Evolutionary conservation across 1,140 invertebrate species (phyloP).

Genomic region (Eriocheir sinensis): DNA sequence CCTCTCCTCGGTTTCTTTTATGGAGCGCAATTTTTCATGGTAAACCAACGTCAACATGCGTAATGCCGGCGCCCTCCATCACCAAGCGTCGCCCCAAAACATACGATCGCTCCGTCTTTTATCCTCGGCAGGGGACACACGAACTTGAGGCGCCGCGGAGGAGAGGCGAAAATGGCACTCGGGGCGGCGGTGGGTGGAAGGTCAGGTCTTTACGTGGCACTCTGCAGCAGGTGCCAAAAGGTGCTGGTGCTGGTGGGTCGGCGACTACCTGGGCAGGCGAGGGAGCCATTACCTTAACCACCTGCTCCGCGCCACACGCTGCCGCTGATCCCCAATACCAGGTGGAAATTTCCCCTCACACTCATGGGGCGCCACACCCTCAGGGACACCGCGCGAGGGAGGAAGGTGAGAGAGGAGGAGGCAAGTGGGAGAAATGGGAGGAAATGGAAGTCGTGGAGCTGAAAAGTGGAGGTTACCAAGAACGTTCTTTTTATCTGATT

Average conservation of each 20-base stretch:
- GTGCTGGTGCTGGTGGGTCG: not conserved
- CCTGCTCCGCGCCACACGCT: not conserved
- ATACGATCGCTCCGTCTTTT: not conserved
- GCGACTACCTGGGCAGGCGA: constrained; percentile 30
- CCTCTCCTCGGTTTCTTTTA: not conserved
- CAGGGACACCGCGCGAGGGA: not conserved
- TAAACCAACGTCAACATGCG: constrained; percentile 2
- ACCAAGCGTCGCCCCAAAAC: not conserved
- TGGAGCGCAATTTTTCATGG: not conserved
- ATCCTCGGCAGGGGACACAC: not conserved
- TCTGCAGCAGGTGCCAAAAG: not conserved
- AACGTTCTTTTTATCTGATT: not conserved
- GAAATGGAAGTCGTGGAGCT: not conserved
- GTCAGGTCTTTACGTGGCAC: not conserved
- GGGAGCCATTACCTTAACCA: constrained; percentile 37
- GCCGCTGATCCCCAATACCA: not conserved
- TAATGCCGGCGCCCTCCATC: not conserved
- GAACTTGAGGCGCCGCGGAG: not conserved
- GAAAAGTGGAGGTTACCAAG: not conserved
- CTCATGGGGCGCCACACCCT: not conserved
- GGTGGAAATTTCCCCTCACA: constrained; percentile 13
- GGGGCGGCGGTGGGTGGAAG: not conserved
- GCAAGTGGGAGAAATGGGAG: not conserved
- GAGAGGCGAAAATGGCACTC: not conserved
- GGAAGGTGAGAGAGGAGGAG: not conserved